Evolutionary conservation across 2,113 vertebrate species (phyloP).

Genomic region (Dipodomys ordii): DNA sequence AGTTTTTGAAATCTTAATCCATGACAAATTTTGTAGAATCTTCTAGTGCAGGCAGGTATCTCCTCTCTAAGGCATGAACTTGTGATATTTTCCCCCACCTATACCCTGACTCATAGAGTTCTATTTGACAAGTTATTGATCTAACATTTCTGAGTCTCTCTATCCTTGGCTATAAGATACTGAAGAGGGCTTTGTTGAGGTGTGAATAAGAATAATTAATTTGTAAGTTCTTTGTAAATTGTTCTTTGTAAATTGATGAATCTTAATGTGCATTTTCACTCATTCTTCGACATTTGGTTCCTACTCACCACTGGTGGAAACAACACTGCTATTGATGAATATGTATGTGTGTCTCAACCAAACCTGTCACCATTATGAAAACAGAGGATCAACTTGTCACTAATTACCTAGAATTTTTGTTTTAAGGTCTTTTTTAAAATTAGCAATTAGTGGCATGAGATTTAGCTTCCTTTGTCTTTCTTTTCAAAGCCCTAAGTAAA

Average conservation of each 20-base stretch:
- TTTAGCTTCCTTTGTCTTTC: neutral
- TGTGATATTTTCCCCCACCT: neutral
- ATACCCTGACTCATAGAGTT: neutral
- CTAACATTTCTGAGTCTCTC: neutral
- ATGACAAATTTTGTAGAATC: neutral
- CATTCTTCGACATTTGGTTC: neutral
- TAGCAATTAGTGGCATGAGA: neutral
- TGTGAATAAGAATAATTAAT: conserved; percentile 16
- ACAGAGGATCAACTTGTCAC: neutral
- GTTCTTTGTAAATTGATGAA: conserved; percentile 25
- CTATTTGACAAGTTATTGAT: neutral
- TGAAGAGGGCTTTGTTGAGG: neutral
- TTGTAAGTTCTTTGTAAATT: conserved; percentile 49
- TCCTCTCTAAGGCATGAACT: neutral
- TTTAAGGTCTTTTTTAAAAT: neutral
- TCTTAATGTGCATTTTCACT: neutral
- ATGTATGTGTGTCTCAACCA: neutral
- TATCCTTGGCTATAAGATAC: neutral
- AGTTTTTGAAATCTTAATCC: neutral
- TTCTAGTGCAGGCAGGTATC: neutral
- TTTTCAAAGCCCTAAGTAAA: neutral
- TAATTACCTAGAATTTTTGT: neutral
- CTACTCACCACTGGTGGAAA: neutral
- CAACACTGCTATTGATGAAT: neutral
- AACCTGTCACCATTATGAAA: neutral